Evolutionary conservation across 2,888 invertebrate species (phyloP).

Genomic region (Crepidodera aurea): DNA sequence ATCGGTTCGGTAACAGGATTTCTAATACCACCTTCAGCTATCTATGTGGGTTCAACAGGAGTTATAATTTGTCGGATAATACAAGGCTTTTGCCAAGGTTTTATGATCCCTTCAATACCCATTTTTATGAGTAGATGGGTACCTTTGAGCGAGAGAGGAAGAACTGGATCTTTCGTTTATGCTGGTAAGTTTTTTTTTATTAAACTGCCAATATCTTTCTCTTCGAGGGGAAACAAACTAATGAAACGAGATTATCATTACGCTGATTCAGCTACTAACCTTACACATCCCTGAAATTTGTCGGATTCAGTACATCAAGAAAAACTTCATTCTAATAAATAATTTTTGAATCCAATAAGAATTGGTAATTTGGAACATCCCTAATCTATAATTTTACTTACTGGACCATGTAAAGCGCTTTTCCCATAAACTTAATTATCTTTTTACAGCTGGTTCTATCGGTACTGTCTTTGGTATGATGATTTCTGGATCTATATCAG

Average conservation of each 20-base stretch:
- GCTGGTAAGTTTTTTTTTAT: conserved; percentile 4
- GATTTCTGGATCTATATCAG: conserved; percentile 76
- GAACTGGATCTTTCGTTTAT: conserved; percentile 11
- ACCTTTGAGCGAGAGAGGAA: conserved; percentile 72
- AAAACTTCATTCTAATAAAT: too few species aligned
- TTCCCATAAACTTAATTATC: not conserved
- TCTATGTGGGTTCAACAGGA: conserved; percentile 69
- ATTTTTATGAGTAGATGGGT: conserved; percentile 79
- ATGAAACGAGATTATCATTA: too few species aligned
- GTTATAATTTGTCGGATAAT: conserved; percentile 72
- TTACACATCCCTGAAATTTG: too few species aligned
- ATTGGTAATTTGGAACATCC: too few species aligned
- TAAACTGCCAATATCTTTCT: too few species aligned
- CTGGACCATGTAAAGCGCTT: too few species aligned
- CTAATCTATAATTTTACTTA: too few species aligned
- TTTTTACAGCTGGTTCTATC: conserved; percentile 64
- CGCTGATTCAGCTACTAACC: too few species aligned
- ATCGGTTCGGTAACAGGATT: conserved; percentile 72
- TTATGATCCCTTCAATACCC: conserved; percentile 75
- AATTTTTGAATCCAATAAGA: too few species aligned
- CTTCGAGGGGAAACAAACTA: too few species aligned
- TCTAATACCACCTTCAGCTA: conserved; percentile 72
- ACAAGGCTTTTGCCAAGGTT: conserved; percentile 79
- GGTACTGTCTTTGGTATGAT: conserved; percentile 80
- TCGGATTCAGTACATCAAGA: too few species aligned